These are phyloP conservation scores for Melanostigma gelatinosum DNA, from an alignment of 2,113 vertebrate genomes.

Conservation along the genomic window DNA sequence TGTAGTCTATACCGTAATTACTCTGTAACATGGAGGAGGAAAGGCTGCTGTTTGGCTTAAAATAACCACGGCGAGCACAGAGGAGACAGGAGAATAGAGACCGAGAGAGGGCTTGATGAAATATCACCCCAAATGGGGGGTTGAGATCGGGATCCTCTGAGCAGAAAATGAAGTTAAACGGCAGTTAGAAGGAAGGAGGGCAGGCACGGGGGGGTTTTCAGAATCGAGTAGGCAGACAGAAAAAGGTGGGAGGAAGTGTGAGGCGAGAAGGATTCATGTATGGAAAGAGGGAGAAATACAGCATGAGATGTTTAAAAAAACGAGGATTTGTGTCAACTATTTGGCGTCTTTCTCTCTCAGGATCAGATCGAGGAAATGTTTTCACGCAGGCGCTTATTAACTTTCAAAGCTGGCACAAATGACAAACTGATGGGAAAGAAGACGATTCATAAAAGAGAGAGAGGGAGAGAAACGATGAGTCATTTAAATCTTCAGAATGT, in stretches of 20 bases:
- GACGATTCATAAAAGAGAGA: neutral
- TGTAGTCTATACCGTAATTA: slow-evolving; percentile 64
- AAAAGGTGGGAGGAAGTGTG: slow-evolving; percentile 50
- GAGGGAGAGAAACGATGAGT: neutral
- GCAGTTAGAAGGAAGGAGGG: slow-evolving; percentile 33
- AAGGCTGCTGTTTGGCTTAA: slow-evolving; percentile 63
- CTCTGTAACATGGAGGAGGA: slow-evolving; percentile 52
- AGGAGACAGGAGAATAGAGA: slow-evolving; percentile 9
- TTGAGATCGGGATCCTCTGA: slow-evolving; percentile 15
- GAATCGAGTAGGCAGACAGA: slow-evolving; percentile 47
- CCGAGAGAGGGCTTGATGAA: slow-evolving; percentile 19
- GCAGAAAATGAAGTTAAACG: slow-evolving; percentile 54
- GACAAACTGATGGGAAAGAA: neutral
- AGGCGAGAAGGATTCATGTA: slow-evolving; percentile 13
- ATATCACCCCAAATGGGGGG: slow-evolving; percentile 31
- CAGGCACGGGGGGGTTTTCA: slow-evolving; percentile 26
- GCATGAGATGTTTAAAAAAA: neutral
- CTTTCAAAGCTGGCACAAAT: neutral
- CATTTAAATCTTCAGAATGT: too few species aligned
- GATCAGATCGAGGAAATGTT: neutral
- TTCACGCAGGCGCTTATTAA: neutral
- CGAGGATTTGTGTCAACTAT: neutral
- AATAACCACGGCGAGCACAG: slow-evolving; percentile 59
- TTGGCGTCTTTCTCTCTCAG: neutral
- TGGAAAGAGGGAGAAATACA: neutral